phyloP scores from a whole-genome alignment of 2,113 vertebrate species.

The Corapipo altera region DNA sequence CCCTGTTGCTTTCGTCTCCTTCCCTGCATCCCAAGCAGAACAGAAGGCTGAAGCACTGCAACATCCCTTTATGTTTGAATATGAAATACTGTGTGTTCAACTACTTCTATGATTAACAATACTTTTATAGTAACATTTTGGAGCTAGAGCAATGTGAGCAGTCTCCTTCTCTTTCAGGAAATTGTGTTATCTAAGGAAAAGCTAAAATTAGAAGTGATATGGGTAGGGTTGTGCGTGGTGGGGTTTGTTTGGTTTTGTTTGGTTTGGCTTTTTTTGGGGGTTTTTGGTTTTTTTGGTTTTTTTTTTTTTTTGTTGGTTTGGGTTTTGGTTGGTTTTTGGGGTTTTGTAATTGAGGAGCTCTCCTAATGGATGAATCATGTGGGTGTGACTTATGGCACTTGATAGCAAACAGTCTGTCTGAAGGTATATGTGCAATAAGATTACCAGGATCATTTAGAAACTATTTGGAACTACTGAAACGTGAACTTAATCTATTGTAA shows the following conservation, averaged over 20 bases:
- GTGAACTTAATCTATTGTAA: constrained; percentile 33
- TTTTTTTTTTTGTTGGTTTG: not conserved
- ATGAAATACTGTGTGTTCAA: not conserved
- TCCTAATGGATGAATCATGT: constrained; percentile 40
- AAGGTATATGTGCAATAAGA: constrained; percentile 7
- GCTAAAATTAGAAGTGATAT: constrained; percentile 25
- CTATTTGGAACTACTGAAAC: not conserved
- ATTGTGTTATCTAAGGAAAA: constrained; percentile 28
- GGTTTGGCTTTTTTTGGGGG: too few species aligned
- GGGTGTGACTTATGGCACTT: constrained; percentile 19
- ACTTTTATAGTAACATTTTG: not conserved
- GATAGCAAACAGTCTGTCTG: constrained; percentile 33
- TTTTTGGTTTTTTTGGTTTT: not conserved
- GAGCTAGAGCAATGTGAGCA: not conserved
- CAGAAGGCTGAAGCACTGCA: not conserved
- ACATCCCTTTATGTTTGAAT: not conserved
- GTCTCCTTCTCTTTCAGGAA: not conserved
- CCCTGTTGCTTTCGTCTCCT: not conserved
- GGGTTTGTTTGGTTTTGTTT: not conserved
- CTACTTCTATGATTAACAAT: not conserved
- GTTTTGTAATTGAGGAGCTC: not conserved
- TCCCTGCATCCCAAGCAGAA: not conserved
- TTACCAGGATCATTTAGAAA: constrained; percentile 34
- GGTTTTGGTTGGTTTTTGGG: too few species aligned
- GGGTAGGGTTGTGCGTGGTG: not conserved